Percentiles rank a stretch among this genome's conserved stretches.
Conservation (phyloP, 2,888 invertebrate species). For the Drosophila flavopinicola region DNA sequence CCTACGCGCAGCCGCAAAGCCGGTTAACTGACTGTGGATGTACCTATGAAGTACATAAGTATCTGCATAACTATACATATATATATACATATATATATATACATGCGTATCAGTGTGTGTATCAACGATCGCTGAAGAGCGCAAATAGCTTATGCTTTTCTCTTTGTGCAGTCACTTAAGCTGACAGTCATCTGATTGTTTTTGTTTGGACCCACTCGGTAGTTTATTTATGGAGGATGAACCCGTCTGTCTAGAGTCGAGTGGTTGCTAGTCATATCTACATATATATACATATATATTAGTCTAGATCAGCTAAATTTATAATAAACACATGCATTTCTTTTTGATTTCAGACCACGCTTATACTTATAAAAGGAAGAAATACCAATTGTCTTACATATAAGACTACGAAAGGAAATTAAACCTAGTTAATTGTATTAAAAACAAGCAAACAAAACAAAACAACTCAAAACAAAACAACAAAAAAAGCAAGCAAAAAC, state of each 20-base stretch:
- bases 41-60: conserved; percentile 23
- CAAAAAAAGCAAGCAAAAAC: conserved; percentile 33
- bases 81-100: not conserved
- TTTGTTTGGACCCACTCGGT: not conserved
- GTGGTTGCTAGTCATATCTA: no score
- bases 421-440: conserved; percentile 58
- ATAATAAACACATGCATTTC: not conserved
- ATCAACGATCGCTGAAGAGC: conserved; percentile 17
- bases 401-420: conserved; percentile 56
- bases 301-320: no score
- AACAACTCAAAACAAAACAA: conserved; percentile 17
- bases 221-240: conserved; percentile 20
- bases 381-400: conserved; percentile 55
- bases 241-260: not conserved
- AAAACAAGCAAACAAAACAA: conserved; percentile 23
- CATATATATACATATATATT: not conserved
- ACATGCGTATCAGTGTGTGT: not conserved
- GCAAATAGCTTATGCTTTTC: conserved; percentile 29
- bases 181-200: conserved; percentile 9
- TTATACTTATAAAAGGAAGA: conserved; percentile 34
- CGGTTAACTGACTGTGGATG: conserved; percentile 51
- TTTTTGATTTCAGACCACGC: conserved; percentile 63
- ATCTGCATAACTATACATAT: not conserved
- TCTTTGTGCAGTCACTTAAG: conserved; percentile 3
- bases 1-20: conserved; percentile 68